phyloP scores from a whole-genome alignment of 35 echinoderm and acorn worm species.

The Apostichopus japonicus region DNA sequence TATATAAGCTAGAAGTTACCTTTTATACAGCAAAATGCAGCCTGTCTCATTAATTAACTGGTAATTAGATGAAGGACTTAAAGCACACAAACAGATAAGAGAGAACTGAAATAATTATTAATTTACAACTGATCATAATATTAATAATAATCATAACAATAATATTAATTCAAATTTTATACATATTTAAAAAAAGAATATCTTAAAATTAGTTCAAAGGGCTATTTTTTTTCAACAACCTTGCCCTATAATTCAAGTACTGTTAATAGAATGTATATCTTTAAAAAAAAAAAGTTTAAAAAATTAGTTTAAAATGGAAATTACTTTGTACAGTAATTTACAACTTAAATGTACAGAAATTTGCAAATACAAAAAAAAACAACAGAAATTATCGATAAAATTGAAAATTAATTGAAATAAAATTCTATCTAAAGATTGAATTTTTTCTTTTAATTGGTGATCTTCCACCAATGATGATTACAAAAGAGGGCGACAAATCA shows the following conservation, averaged over 20 bases:
- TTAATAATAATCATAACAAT: not conserved
- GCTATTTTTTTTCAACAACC: not conserved
- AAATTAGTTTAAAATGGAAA: constrained; percentile 10
- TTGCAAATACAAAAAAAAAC: not conserved
- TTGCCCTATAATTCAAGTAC: not conserved
- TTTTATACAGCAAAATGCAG: not conserved
- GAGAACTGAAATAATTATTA: not conserved
- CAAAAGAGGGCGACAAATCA: too few relatives aligned
- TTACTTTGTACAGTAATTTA: constrained; percentile 42
- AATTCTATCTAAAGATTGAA: not conserved
- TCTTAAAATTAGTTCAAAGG: not conserved
- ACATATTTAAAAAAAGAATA: not conserved
- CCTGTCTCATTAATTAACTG: not conserved
- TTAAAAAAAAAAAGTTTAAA: not conserved
- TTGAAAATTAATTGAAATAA: too few relatives aligned
- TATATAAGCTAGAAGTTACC: too few relatives aligned
- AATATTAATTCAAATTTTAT: not conserved
- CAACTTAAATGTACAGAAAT: not conserved
- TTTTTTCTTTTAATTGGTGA: not conserved
- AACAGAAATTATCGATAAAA: too few relatives aligned
- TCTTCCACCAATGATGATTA: too few relatives aligned
- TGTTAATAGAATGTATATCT: constrained; percentile 47
- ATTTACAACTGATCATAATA: not conserved
- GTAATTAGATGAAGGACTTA: not conserved
- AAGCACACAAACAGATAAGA: not conserved